These are phyloP conservation scores for Gopherus evgoodei DNA, from an alignment of 2,113 vertebrate genomes.

Conservation along the genomic window DNA sequence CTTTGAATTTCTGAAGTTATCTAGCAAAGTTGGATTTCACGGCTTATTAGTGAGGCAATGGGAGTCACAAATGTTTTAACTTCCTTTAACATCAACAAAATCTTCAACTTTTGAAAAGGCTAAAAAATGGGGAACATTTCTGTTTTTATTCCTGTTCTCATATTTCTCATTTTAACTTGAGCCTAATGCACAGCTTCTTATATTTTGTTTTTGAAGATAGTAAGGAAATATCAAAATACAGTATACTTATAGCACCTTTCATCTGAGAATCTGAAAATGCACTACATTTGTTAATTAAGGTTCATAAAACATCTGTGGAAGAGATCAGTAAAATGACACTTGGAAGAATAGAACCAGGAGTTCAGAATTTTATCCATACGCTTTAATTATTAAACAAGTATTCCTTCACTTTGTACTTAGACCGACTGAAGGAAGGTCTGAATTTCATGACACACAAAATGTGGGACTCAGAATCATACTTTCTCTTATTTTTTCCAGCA, in stretches of 20 bases:
- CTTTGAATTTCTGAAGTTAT: background rate
- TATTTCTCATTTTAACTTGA: background rate
- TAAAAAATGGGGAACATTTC: background rate
- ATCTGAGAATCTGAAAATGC: background rate
- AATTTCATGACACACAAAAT: background rate
- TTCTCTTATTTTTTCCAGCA: background rate
- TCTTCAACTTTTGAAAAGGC: background rate
- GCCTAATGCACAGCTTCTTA: background rate
- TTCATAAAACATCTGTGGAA: too few relatives aligned
- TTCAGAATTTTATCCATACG: background rate
- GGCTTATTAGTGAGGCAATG: too few relatives aligned
- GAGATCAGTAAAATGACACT: background rate
- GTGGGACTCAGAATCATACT: background rate
- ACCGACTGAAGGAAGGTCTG: background rate
- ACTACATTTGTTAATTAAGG: too few relatives aligned
- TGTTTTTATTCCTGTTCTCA: background rate
- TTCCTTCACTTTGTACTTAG: background rate
- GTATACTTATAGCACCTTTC: background rate
- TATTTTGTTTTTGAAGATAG: background rate
- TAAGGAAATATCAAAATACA: too few relatives aligned
- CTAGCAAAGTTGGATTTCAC: background rate
- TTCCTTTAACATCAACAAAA: background rate
- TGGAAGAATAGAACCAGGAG: background rate
- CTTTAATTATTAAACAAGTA: background rate
- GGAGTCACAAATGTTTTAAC: too few relatives aligned